These are phyloP conservation scores for Panagrolaimus sp. DNA, from an alignment of 1,140 invertebrate genomes.

Conservation along the genomic window DNA sequence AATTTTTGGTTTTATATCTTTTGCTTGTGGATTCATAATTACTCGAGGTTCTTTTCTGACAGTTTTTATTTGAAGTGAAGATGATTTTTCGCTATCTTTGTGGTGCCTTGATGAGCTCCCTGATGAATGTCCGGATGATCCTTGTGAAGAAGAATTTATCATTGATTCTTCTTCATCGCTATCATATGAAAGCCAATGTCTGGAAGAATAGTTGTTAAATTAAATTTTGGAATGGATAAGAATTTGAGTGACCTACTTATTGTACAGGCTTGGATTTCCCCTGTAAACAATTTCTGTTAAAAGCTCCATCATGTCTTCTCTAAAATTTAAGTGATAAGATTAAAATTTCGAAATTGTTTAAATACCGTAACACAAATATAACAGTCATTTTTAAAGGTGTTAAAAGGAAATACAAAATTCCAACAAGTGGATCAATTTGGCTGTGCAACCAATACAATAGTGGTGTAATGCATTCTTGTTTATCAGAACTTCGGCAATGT, in stretches of 20 bases:
- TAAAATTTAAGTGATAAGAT: constrained; percentile 20
- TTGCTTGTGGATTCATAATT: too few relatives aligned
- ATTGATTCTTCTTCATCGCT: constrained; percentile 30
- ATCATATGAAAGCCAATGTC: constrained; percentile 24
- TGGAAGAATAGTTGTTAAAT: constrained; percentile 4
- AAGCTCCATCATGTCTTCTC: constrained; percentile 37
- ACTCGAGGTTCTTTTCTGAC: too few relatives aligned
- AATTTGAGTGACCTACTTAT: background rate
- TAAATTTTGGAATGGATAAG: background rate
- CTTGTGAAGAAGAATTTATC: background rate
- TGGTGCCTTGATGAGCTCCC: constrained; percentile 30
- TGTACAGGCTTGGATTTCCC: constrained; percentile 22
- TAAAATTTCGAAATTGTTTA: background rate
- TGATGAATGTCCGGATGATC: background rate
- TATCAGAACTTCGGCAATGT: background rate
- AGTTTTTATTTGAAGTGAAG: background rate
- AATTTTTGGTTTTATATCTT: too few relatives aligned
- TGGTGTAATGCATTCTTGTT: constrained; percentile 16
- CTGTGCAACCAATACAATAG: constrained; percentile 41
- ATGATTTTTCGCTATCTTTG: background rate
- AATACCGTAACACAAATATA: constrained; percentile 35
- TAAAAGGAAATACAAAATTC: constrained; percentile 37
- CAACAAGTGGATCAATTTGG: constrained; percentile 29
- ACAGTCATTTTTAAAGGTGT: constrained; percentile 42
- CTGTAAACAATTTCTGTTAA: constrained; percentile 33